These are phyloP conservation scores for Diceros bicornis DNA, from an alignment of 2,797 vertebrate species.

Conservation along the genomic window DNA sequence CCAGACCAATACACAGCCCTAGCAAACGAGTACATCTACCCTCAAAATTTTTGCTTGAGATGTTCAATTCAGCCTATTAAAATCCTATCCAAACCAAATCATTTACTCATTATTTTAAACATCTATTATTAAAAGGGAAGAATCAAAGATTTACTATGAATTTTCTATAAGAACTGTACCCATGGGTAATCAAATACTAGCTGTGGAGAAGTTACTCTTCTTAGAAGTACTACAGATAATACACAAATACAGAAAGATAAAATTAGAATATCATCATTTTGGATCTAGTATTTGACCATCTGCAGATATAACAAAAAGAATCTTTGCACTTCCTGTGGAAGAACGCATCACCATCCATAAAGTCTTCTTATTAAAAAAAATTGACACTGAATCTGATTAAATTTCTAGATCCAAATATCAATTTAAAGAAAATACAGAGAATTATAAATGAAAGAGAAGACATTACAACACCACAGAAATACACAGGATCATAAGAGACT, in stretches of 20 bases:
- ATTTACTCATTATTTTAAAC: neutral
- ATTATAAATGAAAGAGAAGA: neutral
- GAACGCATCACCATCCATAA: neutral
- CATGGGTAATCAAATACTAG: neutral
- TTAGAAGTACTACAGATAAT: neutral
- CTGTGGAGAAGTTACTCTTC: neutral
- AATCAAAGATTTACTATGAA: neutral
- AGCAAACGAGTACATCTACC: no score
- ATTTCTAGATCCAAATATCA: neutral
- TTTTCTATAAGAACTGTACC: neutral
- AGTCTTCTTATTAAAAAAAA: neutral
- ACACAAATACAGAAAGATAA: neutral
- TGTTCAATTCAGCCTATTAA: no score
- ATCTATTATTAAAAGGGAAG: neutral
- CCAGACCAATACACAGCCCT: no score
- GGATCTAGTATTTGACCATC: neutral
- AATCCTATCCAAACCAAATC: neutral
- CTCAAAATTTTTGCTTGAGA: no score
- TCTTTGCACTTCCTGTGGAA: neutral
- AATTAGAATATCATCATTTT: neutral
- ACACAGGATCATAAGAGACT: neutral
- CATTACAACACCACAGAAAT: neutral
- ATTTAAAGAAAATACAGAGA: neutral
- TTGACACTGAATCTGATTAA: neutral
- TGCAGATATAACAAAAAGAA: neutral